Evolutionary conservation across 92 coral and sea anemone genomes (phyloP), one percentile per base, ranked within the genome.

Genomic region (Siderastrea siderea): DNA sequence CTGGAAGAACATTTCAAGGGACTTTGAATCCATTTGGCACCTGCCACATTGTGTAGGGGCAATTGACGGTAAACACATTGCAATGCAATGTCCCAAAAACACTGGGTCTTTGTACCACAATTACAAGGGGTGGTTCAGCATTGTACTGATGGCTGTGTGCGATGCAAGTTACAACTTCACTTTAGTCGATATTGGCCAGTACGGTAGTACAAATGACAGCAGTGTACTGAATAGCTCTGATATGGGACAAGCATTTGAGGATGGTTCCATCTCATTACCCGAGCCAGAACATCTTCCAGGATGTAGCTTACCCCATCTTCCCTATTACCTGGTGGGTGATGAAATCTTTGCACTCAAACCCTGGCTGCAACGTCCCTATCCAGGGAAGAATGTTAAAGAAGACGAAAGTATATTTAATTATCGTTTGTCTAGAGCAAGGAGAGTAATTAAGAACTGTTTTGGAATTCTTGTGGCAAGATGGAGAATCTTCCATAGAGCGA

Each of bases 151-250:
- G 84, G 88, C 91, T 57, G 68, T 86, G 4, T 86, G 93, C 71
- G 90, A 90, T 80, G 91, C 87, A 26, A 71, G 66, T 65, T 86
- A 90, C 68, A 67, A 14, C 51, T 85, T 93, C 55, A 74, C 87
- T 8, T 64, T 76, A 3, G 89, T 93, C 4, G 91, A 83, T 72
- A 77, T 90, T 80, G 94, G 94, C 54, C 58, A 78, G 19, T 90
- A 87, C 67, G 96, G 96, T 17, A 90, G 90, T 63, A 86, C 78
- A 52, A 87, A 79, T 78, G 96, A 90, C 75, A 74, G 90, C 84
- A 93, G 91, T 47, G 90, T 87, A 19, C 80, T 90, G 8, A 59
- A 50, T 15, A 58, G 87, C 62, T 75, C 93, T 47, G 79, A 78
- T 48, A 90, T 92, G 84, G 93, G 94, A 53, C 66, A 79, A 62